A percentile compares a stretch with the other conserved stretches of the same genome.
phyloP scores from a whole-genome alignment of 2,797 vertebrate species.

The Onychomys leucogaster region DNA sequence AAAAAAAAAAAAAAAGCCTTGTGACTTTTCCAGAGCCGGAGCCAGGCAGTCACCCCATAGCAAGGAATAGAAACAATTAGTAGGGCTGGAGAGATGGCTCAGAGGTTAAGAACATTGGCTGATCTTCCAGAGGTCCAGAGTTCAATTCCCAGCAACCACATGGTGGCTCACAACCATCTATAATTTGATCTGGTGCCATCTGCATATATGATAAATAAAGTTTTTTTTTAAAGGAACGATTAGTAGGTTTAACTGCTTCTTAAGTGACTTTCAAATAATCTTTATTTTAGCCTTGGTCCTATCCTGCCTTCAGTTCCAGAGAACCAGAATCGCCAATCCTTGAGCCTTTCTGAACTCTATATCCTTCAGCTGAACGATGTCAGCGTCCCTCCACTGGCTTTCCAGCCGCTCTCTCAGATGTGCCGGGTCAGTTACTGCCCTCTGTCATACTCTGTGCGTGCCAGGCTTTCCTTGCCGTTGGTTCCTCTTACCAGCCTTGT shows the following conservation, averaged over 20 bases:
- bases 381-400: background rate
- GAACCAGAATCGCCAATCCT: conserved; percentile 37
- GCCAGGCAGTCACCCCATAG: background rate
- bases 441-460: background rate
- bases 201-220: too few relatives aligned
- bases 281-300: conserved; percentile 51
- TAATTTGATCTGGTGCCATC: too few relatives aligned
- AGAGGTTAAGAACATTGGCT: too few relatives aligned
- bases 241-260: conserved; percentile 40
- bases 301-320: conserved; percentile 37
- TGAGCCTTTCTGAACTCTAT: conserved; percentile 8
- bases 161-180: too few relatives aligned
- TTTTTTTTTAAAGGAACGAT: too few relatives aligned
- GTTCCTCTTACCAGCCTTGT: conserved; percentile 4
- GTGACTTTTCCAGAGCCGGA: conserved; percentile 30
- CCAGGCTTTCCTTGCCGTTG: background rate
- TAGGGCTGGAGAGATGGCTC: too few relatives aligned
- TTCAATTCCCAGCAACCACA: too few relatives aligned
- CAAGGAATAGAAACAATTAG: background rate
- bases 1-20: conserved; percentile 23
- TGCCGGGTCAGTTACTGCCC: background rate
- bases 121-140: too few relatives aligned
- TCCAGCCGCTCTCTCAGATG: conserved; percentile 33
- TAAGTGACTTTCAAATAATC: conserved; percentile 66
- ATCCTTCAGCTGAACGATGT: conserved; percentile 48